Conservation (phyloP, 2,113 vertebrate genomes). For the Rhea pennata region DNA sequence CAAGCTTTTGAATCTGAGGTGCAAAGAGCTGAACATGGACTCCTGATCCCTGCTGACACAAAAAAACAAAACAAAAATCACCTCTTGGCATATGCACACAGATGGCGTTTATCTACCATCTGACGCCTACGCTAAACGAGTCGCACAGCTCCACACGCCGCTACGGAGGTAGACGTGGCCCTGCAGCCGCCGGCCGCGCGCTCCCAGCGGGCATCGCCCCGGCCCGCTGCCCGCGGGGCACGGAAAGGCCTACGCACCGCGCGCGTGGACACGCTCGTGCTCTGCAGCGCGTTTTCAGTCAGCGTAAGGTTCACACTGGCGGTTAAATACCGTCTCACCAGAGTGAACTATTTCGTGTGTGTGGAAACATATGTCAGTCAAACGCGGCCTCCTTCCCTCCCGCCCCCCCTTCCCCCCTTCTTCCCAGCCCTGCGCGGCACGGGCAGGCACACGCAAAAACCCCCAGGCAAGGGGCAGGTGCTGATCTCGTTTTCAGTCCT, state of each 20-base stretch:
- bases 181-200: too few species aligned
- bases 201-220: fast-evolving
- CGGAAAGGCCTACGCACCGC: fast-evolving
- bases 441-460: fast-evolving
- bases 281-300: fast-evolving
- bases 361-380: fast-evolving
- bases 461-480: too few species aligned
- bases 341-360: fast-evolving
- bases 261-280: fast-evolving
- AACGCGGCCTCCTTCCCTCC: neutral
- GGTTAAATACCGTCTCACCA: fast-evolving
- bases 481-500: neutral
- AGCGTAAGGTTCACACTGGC: fast-evolving
- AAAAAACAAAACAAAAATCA: neutral
- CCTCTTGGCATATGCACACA: neutral
- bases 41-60: neutral
- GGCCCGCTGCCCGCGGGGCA: fast-evolving
- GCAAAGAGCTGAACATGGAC: fast-evolving
- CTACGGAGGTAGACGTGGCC: too few species aligned
- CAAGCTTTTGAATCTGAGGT: neutral
- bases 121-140: neutral
- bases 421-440: too few species aligned
- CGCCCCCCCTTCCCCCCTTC: neutral
- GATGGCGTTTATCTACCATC: neutral
- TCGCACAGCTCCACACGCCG: too few species aligned